Conservation (phyloP, 2,113 vertebrate species). For the Buteo buteo region DNA sequence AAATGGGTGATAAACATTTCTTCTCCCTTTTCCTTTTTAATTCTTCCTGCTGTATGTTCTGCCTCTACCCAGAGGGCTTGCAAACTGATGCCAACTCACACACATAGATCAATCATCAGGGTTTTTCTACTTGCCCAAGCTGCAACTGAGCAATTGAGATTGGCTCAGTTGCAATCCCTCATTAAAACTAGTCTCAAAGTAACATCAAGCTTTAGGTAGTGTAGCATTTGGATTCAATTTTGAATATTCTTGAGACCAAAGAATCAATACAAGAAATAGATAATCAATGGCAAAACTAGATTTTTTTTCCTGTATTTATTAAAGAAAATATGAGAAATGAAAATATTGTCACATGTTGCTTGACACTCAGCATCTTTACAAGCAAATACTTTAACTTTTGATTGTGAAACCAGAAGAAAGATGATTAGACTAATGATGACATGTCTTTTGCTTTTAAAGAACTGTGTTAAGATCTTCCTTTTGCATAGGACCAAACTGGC, state of each 20-base stretch:
- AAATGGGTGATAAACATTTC: conserved; percentile 76
- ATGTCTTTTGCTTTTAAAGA: not conserved
- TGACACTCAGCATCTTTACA: conserved; percentile 31
- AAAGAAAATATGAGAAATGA: conserved; percentile 48
- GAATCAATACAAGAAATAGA: conserved; percentile 34
- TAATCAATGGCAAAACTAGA: not conserved
- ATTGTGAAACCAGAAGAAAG: not conserved
- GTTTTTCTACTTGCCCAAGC: conserved; percentile 64
- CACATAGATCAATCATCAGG: conserved; percentile 64
- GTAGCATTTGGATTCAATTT: conserved; percentile 53
- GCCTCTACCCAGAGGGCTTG: conserved; percentile 58
- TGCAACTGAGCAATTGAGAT: conserved; percentile 61
- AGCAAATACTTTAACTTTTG: not conserved
- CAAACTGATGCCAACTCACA: conserved; percentile 59
- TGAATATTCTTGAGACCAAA: conserved; percentile 57
- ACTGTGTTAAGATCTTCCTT: not conserved
- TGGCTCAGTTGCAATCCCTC: conserved; percentile 67
- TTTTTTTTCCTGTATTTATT: not conserved
- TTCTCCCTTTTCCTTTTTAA: conserved; percentile 64
- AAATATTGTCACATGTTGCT: conserved; percentile 40
- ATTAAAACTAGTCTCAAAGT: conserved; percentile 74
- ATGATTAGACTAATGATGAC: not conserved
- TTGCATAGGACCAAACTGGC: not conserved
- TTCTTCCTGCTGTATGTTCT: conserved; percentile 71
- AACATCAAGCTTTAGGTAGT: conserved; percentile 62